phyloP scores from a whole-genome alignment of 1,140 invertebrate species.

The Cylas formicarius region DNA sequence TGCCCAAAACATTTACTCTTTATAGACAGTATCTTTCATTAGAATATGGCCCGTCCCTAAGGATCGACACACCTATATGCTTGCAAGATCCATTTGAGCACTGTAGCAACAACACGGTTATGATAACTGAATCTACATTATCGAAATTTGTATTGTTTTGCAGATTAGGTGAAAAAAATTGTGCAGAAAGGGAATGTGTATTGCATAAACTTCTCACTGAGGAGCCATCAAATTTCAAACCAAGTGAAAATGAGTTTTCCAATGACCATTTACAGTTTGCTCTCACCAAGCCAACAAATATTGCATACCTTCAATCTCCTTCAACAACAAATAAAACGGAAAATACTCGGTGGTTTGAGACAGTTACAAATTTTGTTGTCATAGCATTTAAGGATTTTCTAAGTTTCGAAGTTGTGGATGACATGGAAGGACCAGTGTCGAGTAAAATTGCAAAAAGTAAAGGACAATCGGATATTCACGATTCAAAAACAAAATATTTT shows the following conservation, averaged over 20 bases:
- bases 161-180: conserved; percentile 20
- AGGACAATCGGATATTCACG: conserved; percentile 16
- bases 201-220: conserved; percentile 28
- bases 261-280: conserved; percentile 8
- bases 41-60: conserved; percentile 31
- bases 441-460: conserved; percentile 12
- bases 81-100: conserved; percentile 59
- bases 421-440: conserved; percentile 1
- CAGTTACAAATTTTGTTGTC: conserved; percentile 10
- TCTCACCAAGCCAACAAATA: conserved; percentile 5
- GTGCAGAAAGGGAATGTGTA: conserved; percentile 10
- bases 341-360: conserved; percentile 16
- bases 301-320: conserved; percentile 4
- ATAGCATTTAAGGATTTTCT: conserved; percentile 18
- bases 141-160: conserved; percentile 25
- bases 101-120: conserved; percentile 46
- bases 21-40: conserved; percentile 43
- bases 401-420: conserved; percentile 1
- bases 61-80: conserved; percentile 44
- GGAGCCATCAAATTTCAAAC: conserved; percentile 11
- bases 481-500: conserved; percentile 16
- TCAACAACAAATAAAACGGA: neutral
- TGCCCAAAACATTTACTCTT: conserved; percentile 40
- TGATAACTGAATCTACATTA: conserved; percentile 33
- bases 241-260: conserved; percentile 1